Base-by-base conservation (phyloP, 2,113 vertebrate genomes). In the Gobio gobio region DNA sequence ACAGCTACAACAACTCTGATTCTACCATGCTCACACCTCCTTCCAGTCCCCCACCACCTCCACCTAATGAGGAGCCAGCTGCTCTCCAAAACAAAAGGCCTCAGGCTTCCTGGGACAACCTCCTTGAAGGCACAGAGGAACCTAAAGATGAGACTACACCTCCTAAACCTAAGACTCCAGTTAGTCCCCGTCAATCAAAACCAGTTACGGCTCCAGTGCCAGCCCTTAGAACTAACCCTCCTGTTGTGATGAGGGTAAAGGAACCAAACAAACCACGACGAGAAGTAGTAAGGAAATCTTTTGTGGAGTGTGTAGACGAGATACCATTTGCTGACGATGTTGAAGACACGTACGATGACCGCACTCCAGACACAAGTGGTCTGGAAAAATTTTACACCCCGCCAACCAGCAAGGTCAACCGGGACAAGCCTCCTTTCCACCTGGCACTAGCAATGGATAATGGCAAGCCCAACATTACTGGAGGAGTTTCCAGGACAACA, bases 261-360 rank as follows among this genome's bases (percentile, higher is more conserved):
- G 78, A 95, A 0, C 85, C 85, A 0, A 86, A 93, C 54, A 95
- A 92, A 14, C 89, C 94, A 1, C 91, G 89, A 4, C 92, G 91
- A 0, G 94, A 94, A 0, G 93, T 96, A 0, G 90, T 89, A 0
- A 93, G 97, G 9, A 99, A 98, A 86, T 99, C 98, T 0, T 99
- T 99, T 5, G 97, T 96, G 1, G 98, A 99, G 93, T 98, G 96
- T 0, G 97, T 99, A 75, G 98, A 97, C 6, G 98, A 99, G 90
- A 99, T 99, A 86, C 98, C 98, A 0, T 99, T 99, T 76, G 98
- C 98, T 0, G 98, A 99, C 0, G 98, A 99, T 0, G 97, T 98
- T 36, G 98, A 99, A 47, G 98, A 99, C 83, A 95, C 94, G 0
- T 98, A 96, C 0, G 97, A 99, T 13, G 97, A 99, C 70, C 94